Conservation (phyloP, 1,140 invertebrate genomes). For the Dreissena polymorpha region DNA sequence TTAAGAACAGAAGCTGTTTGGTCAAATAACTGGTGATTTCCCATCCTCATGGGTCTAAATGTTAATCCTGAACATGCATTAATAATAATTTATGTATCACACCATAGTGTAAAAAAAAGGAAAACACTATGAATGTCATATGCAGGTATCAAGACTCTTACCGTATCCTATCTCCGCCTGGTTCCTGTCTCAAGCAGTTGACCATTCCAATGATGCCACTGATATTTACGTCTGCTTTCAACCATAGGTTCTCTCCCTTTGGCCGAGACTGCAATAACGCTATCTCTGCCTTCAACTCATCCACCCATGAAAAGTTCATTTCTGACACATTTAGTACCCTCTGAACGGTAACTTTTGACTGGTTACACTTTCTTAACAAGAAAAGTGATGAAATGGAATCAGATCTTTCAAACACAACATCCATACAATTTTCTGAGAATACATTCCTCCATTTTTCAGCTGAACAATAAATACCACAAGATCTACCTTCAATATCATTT, state of each 20-base stretch:
- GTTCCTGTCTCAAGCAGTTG: slow-evolving; percentile 93
- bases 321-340: slow-evolving; percentile 71
- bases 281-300: slow-evolving; percentile 85
- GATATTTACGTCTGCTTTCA: slow-evolving; percentile 63
- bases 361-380: slow-evolving; percentile 65
- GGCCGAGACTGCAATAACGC: slow-evolving; percentile 79
- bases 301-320: slow-evolving; percentile 87
- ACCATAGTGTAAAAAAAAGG: too few species aligned
- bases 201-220: slow-evolving; percentile 92
- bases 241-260: slow-evolving; percentile 76
- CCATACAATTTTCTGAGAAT: slow-evolving; percentile 79
- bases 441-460: slow-evolving; percentile 73
- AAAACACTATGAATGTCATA: too few species aligned
- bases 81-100: too few species aligned
- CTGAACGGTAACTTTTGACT: slow-evolving; percentile 10
- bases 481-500: slow-evolving; percentile 57
- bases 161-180: slow-evolving; percentile 88
- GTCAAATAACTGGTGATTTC: too few species aligned
- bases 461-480: slow-evolving; percentile 73
- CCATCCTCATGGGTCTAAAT: too few species aligned
- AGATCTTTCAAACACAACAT: slow-evolving; percentile 76
- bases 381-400: slow-evolving; percentile 75
- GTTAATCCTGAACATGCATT: too few species aligned
- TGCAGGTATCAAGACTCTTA: slow-evolving; percentile 54
- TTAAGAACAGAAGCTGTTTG: too few species aligned